phyloP scores from a whole-genome alignment of 2,113 vertebrate species.

The Rhynchomys soricoides region DNA sequence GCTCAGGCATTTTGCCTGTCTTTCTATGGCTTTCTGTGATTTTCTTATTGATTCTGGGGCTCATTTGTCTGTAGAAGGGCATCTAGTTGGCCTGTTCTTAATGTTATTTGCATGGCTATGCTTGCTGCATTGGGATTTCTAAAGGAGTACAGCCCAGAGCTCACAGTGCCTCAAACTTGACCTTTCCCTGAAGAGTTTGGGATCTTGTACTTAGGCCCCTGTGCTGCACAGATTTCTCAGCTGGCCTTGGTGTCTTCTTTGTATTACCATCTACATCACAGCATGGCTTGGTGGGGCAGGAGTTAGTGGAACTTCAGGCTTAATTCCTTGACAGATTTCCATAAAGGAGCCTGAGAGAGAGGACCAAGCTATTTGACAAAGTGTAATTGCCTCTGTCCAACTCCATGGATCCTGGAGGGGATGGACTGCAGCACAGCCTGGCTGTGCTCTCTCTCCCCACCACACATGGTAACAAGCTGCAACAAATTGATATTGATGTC shows the following conservation, averaged over 20 bases:
- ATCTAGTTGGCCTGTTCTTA: not conserved
- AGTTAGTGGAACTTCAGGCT: not conserved
- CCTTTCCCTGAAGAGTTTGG: not conserved
- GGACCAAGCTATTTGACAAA: not conserved
- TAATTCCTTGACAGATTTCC: conserved; percentile 34
- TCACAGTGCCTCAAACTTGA: not conserved
- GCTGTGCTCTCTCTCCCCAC: not conserved
- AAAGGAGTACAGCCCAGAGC: not conserved
- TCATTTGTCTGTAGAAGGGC: not conserved
- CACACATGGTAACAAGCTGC: not conserved
- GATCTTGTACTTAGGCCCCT: not conserved
- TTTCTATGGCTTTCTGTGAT: not conserved
- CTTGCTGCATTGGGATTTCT: not conserved
- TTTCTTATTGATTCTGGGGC: conserved; percentile 1
- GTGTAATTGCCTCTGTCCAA: not conserved
- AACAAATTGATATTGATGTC: not conserved
- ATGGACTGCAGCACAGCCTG: accelerated
- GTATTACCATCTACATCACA: not conserved
- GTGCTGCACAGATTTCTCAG: not conserved
- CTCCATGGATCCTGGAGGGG: not conserved
- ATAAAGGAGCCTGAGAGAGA: not conserved
- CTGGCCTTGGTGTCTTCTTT: not conserved
- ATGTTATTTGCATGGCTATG: not conserved
- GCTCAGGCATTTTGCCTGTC: not conserved
- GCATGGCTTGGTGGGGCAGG: not conserved